phyloP scores from a whole-genome alignment of 2,888 invertebrate genomes.

The Crepidodera aurea region DNA sequence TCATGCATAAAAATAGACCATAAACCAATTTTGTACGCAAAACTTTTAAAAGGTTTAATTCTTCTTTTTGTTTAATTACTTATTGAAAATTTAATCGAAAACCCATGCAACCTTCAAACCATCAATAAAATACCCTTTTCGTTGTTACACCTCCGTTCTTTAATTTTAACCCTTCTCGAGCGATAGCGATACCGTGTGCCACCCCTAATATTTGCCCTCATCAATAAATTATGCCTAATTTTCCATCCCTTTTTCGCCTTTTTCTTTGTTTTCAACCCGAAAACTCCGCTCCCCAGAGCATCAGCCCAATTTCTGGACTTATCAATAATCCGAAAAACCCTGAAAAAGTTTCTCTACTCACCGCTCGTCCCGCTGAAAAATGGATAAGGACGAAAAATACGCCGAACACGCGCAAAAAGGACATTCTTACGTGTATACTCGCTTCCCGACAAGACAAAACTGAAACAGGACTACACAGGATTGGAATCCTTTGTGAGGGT shows the following conservation, averaged over 20 bases:
- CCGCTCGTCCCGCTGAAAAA: constrained; percentile 36
- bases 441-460: constrained; percentile 3
- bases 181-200: background rate
- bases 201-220: constrained; percentile 27
- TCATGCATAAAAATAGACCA: too few species aligned
- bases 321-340: constrained; percentile 7
- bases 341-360: constrained; percentile 19
- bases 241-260: background rate
- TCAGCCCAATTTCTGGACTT: background rate
- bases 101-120: too few species aligned
- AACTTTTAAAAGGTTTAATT: too few species aligned
- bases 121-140: too few species aligned
- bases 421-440: background rate
- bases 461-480: background rate
- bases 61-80: too few species aligned
- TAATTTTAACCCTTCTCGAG: background rate
- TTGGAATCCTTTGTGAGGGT: constrained; percentile 4
- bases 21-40: too few species aligned
- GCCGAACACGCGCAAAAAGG: constrained; percentile 6
- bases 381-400: constrained; percentile 27
- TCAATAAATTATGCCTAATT: constrained; percentile 24
- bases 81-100: too few species aligned
- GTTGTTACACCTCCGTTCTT: background rate
- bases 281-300: background rate
- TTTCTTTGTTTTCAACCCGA: constrained; percentile 12